phyloP scores from a whole-genome alignment of 2,113 vertebrate species.

The Pseudorasbora parva region DNA sequence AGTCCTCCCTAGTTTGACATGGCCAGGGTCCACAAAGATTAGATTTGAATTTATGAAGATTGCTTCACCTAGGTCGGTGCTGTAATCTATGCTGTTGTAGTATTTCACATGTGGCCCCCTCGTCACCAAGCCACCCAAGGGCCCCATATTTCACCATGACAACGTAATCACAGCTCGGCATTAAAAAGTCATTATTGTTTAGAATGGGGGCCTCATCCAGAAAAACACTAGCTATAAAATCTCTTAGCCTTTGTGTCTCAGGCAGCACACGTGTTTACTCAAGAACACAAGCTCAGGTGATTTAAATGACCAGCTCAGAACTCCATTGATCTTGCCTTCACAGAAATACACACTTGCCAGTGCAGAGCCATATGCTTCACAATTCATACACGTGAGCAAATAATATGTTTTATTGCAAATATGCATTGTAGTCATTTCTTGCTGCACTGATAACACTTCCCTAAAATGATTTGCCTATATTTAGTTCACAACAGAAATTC shows the following conservation, averaged over 20 bases:
- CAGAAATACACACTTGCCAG: conserved; percentile 40
- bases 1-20: conserved; percentile 76
- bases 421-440: neutral
- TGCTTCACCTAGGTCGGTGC: conserved; percentile 85
- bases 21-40: conserved; percentile 88
- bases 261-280: conserved; percentile 86
- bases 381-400: conserved; percentile 16
- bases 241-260: conserved; percentile 92
- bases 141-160: conserved; percentile 95
- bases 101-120: conserved; percentile 89
- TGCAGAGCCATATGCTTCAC: neutral
- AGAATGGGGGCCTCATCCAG: conserved; percentile 91
- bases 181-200: conserved; percentile 99
- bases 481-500: conserved; percentile 79
- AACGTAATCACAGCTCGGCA: conserved; percentile 99
- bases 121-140: conserved; percentile 87
- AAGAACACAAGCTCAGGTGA: conserved; percentile 85
- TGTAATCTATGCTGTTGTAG: conserved; percentile 83
- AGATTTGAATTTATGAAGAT: conserved; percentile 99
- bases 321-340: conserved; percentile 81
- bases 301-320: conserved; percentile 85
- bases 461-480: conserved; percentile 84
- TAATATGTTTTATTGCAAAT: neutral
- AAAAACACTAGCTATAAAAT: conserved; percentile 97
- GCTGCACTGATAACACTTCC: conserved; percentile 65